Evolutionary conservation across 2,888 invertebrate genomes (phyloP).

Genomic region (Epinotia nisella): DNA sequence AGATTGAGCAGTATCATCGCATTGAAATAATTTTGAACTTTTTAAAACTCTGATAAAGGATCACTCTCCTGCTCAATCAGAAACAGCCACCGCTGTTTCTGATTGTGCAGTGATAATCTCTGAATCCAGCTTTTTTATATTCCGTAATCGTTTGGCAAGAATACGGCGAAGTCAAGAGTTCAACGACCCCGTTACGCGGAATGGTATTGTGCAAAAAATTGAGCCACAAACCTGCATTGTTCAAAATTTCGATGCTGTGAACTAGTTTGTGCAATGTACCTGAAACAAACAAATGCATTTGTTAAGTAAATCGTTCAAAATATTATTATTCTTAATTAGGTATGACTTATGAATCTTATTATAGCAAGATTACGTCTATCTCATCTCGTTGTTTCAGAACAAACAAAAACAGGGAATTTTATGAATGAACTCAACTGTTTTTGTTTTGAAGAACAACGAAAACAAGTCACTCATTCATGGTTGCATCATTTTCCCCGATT

Average conservation of each 20-base stretch:
- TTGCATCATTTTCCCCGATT: slow-evolving; percentile 11
- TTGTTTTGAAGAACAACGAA: not conserved
- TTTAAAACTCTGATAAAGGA: slow-evolving; percentile 24
- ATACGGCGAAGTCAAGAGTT: slow-evolving; percentile 19
- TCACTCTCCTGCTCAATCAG: not conserved
- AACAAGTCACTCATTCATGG: slow-evolving; percentile 20
- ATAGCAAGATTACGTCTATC: not conserved
- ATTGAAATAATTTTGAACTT: slow-evolving; percentile 14
- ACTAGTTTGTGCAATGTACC: slow-evolving; percentile 42
- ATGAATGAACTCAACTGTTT: slow-evolving; percentile 5
- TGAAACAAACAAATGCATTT: slow-evolving; percentile 32
- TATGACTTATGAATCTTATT: not conserved
- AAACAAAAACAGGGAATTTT: not conserved
- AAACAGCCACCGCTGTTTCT: too few species aligned
- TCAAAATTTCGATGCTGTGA: slow-evolving; percentile 38
- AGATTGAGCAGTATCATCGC: not conserved
- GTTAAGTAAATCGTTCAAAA: slow-evolving; percentile 4
- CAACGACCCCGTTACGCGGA: slow-evolving; percentile 40
- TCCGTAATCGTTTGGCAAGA: slow-evolving; percentile 40
- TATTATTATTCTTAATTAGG: not conserved
- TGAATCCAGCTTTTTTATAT: slow-evolving; percentile 35
- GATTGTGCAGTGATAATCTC: slow-evolving; percentile 34
- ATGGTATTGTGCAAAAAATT: slow-evolving; percentile 41
- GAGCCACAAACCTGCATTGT: slow-evolving; percentile 44
- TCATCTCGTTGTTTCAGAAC: slow-evolving; percentile 9